Conservation (phyloP, 2,113 vertebrate species). For the Apteryx owenii region DNA sequence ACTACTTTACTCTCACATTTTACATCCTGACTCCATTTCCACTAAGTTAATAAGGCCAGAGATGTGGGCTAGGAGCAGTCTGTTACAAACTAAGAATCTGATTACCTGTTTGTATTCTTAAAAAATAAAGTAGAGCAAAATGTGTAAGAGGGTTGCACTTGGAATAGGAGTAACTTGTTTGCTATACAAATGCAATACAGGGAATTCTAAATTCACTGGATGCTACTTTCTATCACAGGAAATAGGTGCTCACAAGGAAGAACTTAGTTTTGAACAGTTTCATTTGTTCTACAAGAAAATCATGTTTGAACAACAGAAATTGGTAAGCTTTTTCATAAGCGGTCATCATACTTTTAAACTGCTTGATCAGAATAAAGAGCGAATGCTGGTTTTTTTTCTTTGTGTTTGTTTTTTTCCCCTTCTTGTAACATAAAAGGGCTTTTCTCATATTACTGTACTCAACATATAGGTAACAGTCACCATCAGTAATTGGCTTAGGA, state of each 20-base stretch:
- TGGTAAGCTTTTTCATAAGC: slow-evolving; percentile 73
- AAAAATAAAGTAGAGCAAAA: neutral
- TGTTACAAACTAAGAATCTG: neutral
- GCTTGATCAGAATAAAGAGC: neutral
- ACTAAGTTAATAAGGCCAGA: neutral
- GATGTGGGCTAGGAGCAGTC: neutral
- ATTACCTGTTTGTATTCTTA: neutral
- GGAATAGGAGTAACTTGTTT: neutral
- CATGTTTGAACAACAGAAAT: slow-evolving; percentile 95
- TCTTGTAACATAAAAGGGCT: neutral
- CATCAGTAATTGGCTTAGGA: neutral
- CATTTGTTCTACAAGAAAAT: slow-evolving; percentile 96
- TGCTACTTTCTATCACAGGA: slow-evolving; percentile 78
- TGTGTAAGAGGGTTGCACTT: neutral
- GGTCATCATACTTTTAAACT: neutral
- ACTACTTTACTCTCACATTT: neutral
- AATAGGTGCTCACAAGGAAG: slow-evolving; percentile 88
- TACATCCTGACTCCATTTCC: no score
- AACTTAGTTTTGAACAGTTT: slow-evolving; percentile 94
- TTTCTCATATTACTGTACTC: neutral
- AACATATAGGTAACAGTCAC: neutral
- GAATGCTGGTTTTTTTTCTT: neutral
- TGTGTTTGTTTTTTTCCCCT: neutral
- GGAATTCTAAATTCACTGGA: neutral
- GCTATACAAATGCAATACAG: neutral